phyloP scores from a whole-genome alignment of 1,140 invertebrate species.

The Ooceraea biroi region DNA sequence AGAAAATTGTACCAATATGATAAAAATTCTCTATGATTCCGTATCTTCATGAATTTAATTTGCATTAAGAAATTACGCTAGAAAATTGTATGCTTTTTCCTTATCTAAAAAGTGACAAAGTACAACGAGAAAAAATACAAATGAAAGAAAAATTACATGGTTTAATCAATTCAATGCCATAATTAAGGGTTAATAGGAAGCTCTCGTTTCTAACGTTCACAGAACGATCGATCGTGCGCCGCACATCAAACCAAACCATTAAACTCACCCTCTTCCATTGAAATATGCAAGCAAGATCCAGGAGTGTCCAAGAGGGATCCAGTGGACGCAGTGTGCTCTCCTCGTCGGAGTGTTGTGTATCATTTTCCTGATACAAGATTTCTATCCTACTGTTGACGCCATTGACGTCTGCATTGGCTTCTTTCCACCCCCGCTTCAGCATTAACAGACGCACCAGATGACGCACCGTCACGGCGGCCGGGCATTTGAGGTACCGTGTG shows the following conservation, averaged over 20 bases:
- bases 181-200: not conserved
- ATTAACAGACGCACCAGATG: conserved; percentile 81
- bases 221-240: not conserved
- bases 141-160: not conserved
- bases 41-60: no score
- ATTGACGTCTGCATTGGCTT: conserved; percentile 60
- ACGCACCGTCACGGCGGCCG: conserved; percentile 82
- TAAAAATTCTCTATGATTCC: no score
- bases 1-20: no score
- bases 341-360: not conserved
- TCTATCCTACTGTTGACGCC: conserved; percentile 78
- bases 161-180: not conserved
- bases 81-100: no score
- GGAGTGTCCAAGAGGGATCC: conserved; percentile 81
- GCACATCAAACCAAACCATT: not conserved
- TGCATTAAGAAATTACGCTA: no score
- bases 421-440: conserved; percentile 83
- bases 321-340: conserved; percentile 64
- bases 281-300: conserved; percentile 82
- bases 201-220: not conserved
- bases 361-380: conserved; percentile 74
- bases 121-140: not conserved
- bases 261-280: conserved; percentile 81
- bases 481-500: conserved; percentile 81
- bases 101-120: not conserved